phyloP scores from a whole-genome alignment of 2,797 vertebrate genomes.

The Cyprinella venusta region DNA sequence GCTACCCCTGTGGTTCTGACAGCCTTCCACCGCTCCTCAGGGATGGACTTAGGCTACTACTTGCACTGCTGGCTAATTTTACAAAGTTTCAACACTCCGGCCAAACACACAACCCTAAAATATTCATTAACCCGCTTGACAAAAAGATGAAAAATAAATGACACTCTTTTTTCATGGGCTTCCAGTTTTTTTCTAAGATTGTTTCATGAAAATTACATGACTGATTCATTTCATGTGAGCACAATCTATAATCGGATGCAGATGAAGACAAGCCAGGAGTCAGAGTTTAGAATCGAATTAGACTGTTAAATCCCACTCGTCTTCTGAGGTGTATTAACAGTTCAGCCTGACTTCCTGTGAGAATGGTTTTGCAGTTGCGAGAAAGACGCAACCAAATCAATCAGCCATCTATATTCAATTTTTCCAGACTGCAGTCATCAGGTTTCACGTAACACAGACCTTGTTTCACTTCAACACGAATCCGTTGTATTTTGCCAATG shows the following conservation, averaged over 20 bases:
- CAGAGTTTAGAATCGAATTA: slow-evolving; percentile 50
- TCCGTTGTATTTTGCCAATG: not conserved
- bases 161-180: slow-evolving; percentile 79
- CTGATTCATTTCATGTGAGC: slow-evolving; percentile 74
- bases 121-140: slow-evolving; percentile 82
- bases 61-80: slow-evolving; percentile 79
- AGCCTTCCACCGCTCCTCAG: slow-evolving; percentile 63
- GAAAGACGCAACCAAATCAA: slow-evolving; percentile 40
- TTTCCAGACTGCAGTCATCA: slow-evolving; percentile 30
- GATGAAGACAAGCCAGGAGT: slow-evolving; percentile 41
- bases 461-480: slow-evolving; percentile 7
- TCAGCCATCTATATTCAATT: slow-evolving; percentile 23
- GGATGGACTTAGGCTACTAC: slow-evolving; percentile 60
- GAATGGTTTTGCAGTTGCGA: slow-evolving; percentile 20
- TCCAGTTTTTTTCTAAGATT: slow-evolving; percentile 82
- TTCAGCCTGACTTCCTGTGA: slow-evolving; percentile 33
- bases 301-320: slow-evolving; percentile 43
- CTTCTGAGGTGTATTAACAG: slow-evolving; percentile 36
- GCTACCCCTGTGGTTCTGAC: slow-evolving; percentile 62
- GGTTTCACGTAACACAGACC: slow-evolving; percentile 11
- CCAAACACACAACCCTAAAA: slow-evolving; percentile 76
- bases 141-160: slow-evolving; percentile 87
- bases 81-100: slow-evolving; percentile 80
- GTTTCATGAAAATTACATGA: slow-evolving; percentile 83
- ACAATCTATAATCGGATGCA: slow-evolving; percentile 71